Conservation (phyloP, 37 sponge, comb jelly and placozoan species). For the Beroe forskalii region DNA sequence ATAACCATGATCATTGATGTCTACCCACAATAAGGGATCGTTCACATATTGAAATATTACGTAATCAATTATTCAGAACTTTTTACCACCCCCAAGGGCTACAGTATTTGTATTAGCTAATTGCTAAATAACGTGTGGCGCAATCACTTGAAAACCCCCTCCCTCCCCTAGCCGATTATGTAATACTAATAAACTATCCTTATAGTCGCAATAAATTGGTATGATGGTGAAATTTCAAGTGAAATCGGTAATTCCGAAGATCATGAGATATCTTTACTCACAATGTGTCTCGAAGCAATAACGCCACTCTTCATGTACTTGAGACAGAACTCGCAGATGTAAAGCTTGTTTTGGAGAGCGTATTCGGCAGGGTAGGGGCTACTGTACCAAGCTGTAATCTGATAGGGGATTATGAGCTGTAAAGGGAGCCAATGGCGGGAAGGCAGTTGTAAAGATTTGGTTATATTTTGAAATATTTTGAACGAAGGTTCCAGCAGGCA, state of each 20-base stretch:
- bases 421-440: no score
- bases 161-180: no score
- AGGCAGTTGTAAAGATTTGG: no score
- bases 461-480: no score
- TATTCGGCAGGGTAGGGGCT: constrained; percentile 82
- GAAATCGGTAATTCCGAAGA: neutral
- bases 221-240: neutral
- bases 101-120: no score
- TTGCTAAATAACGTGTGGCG: no score
- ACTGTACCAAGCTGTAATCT: constrained; percentile 97
- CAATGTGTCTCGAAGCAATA: constrained; percentile 42
- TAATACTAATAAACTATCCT: neutral
- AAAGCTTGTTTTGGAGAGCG: constrained; percentile 45
- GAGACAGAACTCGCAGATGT: constrained; percentile 66
- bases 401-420: constrained; percentile 39
- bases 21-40: neutral
- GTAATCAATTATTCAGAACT: no score
- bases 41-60: no score
- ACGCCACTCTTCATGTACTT: constrained; percentile 63
- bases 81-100: no score
- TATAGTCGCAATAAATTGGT: neutral
- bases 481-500: no score
- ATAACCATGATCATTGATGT: neutral
- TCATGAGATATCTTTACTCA: neutral
- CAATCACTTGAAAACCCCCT: no score